Evolutionary conservation across 2,888 invertebrate genomes (phyloP).

Genomic region (Limnephilus marmoratus): DNA sequence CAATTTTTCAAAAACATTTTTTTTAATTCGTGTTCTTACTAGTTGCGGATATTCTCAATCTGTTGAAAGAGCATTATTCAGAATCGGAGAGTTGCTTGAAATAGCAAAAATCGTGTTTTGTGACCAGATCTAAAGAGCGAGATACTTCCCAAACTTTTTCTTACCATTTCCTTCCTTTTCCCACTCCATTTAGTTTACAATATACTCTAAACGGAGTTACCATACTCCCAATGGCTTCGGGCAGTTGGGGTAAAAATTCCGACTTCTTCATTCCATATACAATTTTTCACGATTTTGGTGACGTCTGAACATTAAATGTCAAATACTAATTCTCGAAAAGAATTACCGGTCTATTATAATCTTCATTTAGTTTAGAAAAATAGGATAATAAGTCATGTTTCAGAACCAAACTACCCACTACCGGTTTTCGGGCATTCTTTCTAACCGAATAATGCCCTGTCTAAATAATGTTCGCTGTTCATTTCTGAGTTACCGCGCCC

Average conservation of each 20-base stretch:
- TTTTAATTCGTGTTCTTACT: too few relatives aligned
- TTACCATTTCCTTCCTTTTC: too few relatives aligned
- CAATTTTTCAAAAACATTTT: too few relatives aligned
- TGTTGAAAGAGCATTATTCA: background rate
- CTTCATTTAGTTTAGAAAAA: background rate
- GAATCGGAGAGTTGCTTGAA: background rate
- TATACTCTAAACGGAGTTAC: too few relatives aligned
- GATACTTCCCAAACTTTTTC: too few relatives aligned
- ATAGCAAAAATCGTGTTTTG: too few relatives aligned
- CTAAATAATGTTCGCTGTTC: background rate
- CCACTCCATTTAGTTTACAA: too few relatives aligned
- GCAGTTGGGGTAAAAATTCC: background rate
- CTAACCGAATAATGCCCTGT: constrained; percentile 13
- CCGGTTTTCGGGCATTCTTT: constrained; percentile 32
- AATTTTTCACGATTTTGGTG: background rate
- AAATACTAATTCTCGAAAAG: background rate
- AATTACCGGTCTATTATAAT: background rate
- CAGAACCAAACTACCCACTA: constrained; percentile 24
- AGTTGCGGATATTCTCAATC: too few relatives aligned
- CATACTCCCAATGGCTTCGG: background rate
- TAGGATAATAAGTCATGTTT: background rate
- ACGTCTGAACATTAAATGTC: background rate
- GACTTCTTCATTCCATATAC: background rate
- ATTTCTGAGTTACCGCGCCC: constrained; percentile 26
- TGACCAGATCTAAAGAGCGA: too few relatives aligned